Conservation (phyloP, 2,888 invertebrate species). For the Mythimna vitellina region DNA sequence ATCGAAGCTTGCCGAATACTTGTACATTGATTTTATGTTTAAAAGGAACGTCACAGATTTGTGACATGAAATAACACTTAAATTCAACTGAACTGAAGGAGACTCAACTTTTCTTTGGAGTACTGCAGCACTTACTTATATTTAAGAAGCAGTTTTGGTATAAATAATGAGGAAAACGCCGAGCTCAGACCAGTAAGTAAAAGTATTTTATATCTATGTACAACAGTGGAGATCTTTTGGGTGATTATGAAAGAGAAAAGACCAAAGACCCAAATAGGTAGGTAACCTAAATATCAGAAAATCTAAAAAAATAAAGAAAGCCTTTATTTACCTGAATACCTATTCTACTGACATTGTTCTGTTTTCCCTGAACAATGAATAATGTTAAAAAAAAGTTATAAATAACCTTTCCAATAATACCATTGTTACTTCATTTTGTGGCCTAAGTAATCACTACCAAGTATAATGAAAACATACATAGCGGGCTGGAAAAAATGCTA, state of each 20-base stretch:
- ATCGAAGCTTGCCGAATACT: slow-evolving; percentile 14
- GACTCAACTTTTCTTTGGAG: background rate
- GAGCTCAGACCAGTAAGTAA: background rate
- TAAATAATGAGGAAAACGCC: background rate
- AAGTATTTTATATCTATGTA: background rate
- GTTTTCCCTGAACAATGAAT: slow-evolving; percentile 11
- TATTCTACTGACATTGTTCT: slow-evolving; percentile 18
- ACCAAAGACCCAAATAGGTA: too few relatives aligned
- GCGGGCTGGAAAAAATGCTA: slow-evolving; percentile 44
- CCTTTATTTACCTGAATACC: background rate
- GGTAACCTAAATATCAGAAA: background rate
- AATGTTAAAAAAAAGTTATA: slow-evolving; percentile 12
- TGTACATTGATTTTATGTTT: slow-evolving; percentile 30
- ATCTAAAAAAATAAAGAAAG: slow-evolving; percentile 3
- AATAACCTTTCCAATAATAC: slow-evolving; percentile 28
- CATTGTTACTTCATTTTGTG: slow-evolving; percentile 57
- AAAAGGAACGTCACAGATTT: slow-evolving; percentile 18
- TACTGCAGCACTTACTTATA: background rate
- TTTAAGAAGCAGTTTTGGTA: background rate
- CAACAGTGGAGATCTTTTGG: background rate
- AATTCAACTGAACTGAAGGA: background rate
- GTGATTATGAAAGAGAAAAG: background rate
- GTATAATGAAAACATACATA: slow-evolving; percentile 59
- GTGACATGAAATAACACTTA: background rate
- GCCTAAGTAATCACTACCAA: slow-evolving; percentile 60